Evolutionary conservation across 2,888 invertebrate species (phyloP), one percentile per base, ranked within the genome.

Genomic region (Neoscelio sp.): DNA sequence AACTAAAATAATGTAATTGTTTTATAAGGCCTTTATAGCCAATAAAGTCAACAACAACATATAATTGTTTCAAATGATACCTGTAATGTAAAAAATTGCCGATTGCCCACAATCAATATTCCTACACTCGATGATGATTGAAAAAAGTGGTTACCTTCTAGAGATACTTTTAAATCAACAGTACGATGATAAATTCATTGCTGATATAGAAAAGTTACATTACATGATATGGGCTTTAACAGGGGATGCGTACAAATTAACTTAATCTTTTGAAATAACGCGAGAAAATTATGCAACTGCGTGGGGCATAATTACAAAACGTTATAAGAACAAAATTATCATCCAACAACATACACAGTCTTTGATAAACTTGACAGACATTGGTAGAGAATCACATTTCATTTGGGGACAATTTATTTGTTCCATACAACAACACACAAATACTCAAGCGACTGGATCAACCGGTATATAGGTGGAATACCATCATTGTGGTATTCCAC

Each of bases 321-420:
- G 80, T 2, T 83, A 52, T 35, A 73, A 83, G 54, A 44, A 20
- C 12, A 44, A 60, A 42, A 8, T 15, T 1, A 60, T 60, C n/a
- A 13, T 44, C 6, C 28, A 60, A 13, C 28, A 42, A 17, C 44
- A 60, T 10, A 30, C 33, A 5, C 44, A 30, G 17, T 13, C 28
- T 8, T 28, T 60, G n/a, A 44, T 60, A 1, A 44, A 42, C 12
- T 10, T 35, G 35, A 5, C 8, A 3, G 2, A 1, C 10, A 7
- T 35, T n/a, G 12, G 12, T 12, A 35, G 12, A 10, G 35, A 35
- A 35, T 35, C 35, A 3, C 1, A 35, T 35, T 10, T 35, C 4
- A 10, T 7, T 28, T 44, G 17, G 4, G 4, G 44, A 26, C 26
- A 60, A 10, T 40, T 56, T 23, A 8, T 56, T 7, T 10, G 23